A percentile compares a stretch with the other conserved stretches of the same genome.
Conservation (phyloP, 2,888 invertebrate species). For the Drosophila formosana region DNA sequence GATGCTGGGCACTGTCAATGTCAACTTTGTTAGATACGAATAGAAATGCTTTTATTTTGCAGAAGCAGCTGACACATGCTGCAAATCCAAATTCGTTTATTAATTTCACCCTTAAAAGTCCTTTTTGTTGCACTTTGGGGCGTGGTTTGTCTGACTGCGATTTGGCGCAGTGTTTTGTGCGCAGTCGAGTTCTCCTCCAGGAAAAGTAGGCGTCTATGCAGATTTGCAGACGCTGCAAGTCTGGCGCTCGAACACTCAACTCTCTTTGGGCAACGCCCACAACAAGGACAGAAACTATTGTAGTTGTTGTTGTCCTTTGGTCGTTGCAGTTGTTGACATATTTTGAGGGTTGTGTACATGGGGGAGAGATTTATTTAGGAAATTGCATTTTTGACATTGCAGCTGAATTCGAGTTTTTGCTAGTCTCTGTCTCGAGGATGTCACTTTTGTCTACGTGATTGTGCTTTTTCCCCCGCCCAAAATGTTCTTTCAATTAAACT, state of each 20-base stretch:
- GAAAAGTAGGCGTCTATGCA: slow-evolving; percentile 68
- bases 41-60: slow-evolving; percentile 9
- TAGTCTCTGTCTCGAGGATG: slow-evolving; percentile 24
- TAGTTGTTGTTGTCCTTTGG: neutral
- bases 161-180: slow-evolving; percentile 64
- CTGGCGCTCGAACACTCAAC: slow-evolving; percentile 11
- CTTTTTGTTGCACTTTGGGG: slow-evolving; percentile 54
- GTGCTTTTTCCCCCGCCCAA: slow-evolving; percentile 7
- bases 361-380: slow-evolving; percentile 53
- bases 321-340: slow-evolving; percentile 7
- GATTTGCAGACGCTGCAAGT: slow-evolving; percentile 79
- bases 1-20: slow-evolving; percentile 57
- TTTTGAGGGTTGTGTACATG: slow-evolving; percentile 25
- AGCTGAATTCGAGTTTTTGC: slow-evolving; percentile 23
- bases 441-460: slow-evolving; percentile 44
- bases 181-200: slow-evolving; percentile 71
- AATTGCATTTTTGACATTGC: slow-evolving; percentile 70
- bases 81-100: slow-evolving; percentile 54
- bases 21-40: slow-evolving; percentile 61
- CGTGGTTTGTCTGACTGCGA: slow-evolving; percentile 50
- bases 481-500: slow-evolving; percentile 49
- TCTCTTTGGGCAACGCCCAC: slow-evolving; percentile 69
- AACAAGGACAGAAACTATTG: slow-evolving; percentile 38
- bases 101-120: slow-evolving; percentile 64
- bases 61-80: slow-evolving; percentile 17